Percentiles rank a stretch among this genome's conserved stretches.
phyloP scores from a whole-genome alignment of 2,888 invertebrate species.

The Rhagophthalmus giganteus region DNA sequence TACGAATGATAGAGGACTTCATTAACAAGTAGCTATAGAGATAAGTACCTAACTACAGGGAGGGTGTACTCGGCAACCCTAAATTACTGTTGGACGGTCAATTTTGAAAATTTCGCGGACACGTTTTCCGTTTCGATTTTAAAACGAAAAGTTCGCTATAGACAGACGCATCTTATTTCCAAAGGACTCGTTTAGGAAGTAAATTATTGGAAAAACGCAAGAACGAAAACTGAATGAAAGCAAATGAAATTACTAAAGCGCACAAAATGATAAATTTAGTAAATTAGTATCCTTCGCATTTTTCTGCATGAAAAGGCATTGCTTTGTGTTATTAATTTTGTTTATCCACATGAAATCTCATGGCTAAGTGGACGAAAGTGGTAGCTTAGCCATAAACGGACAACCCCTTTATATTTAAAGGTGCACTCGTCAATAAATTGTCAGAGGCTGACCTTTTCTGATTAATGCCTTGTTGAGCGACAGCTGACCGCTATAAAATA shows the following conservation, averaged over 20 bases:
- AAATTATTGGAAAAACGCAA: slow-evolving; percentile 1
- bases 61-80: too few relatives aligned
- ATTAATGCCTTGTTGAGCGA: slow-evolving; percentile 50
- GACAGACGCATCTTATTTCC: too few relatives aligned
- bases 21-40: too few relatives aligned
- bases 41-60: too few relatives aligned
- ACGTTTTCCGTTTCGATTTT: too few relatives aligned
- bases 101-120: too few relatives aligned
- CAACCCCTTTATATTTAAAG: slow-evolving; percentile 33
- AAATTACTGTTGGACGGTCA: too few relatives aligned
- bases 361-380: slow-evolving; percentile 27
- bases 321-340: slow-evolving; percentile 25
- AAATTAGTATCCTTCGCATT: slow-evolving; percentile 16
- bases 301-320: slow-evolving; percentile 17
- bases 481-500: slow-evolving; percentile 50
- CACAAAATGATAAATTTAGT: slow-evolving; percentile 15
- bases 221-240: slow-evolving; percentile 11
- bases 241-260: slow-evolving; percentile 13
- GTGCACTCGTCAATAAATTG: slow-evolving; percentile 35
- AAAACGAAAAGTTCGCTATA: too few relatives aligned
- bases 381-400: slow-evolving; percentile 27
- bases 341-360: slow-evolving; percentile 26
- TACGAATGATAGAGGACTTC: too few relatives aligned
- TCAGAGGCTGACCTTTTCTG: slow-evolving; percentile 44
- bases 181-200: neutral